phyloP scores from a whole-genome alignment of 2,797 vertebrate genomes.

The Enteromius anoplus region DNA sequence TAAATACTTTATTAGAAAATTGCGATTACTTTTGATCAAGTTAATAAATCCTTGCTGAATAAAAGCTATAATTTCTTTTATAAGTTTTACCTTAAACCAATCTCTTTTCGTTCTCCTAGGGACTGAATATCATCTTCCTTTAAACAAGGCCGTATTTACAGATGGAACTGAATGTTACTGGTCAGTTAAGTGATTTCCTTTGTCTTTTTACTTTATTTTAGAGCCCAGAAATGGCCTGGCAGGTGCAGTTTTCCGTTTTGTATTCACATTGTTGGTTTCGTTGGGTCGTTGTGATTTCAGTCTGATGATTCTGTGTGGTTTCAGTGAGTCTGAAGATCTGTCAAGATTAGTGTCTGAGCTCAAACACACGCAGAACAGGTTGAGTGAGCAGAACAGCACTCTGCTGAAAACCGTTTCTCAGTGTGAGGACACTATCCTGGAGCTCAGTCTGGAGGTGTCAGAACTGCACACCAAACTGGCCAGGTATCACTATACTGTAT shows the following conservation, averaged over 20 bases:
- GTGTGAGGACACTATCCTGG: conserved; percentile 78
- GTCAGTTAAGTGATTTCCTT: conserved; percentile 63
- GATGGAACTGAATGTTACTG: conserved; percentile 69
- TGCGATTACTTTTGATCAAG: neutral
- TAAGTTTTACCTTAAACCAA: neutral
- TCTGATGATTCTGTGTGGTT: conserved; percentile 35
- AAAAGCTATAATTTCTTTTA: neutral
- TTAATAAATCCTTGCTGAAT: neutral
- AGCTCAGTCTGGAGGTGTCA: conserved; percentile 75
- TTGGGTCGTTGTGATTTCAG: neutral
- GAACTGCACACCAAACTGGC: conserved; percentile 74
- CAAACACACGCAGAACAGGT: conserved; percentile 69
- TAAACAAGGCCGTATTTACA: conserved; percentile 63
- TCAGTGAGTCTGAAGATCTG: conserved; percentile 72
- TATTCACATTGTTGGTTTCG: neutral
- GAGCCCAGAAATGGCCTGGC: neutral
- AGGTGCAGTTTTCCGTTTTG: neutral
- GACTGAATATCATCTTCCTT: conserved; percentile 62
- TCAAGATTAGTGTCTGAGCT: conserved; percentile 70
- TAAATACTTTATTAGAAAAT: too few species aligned
- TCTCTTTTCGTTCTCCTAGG: conserved; percentile 63
- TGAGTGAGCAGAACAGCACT: conserved; percentile 75
- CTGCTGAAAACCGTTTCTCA: conserved; percentile 74
- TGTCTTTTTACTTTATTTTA: neutral
- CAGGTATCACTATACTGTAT: conserved; percentile 65